Percentiles rank a stretch among this genome's conserved stretches.
phyloP scores from a whole-genome alignment of 2,113 vertebrate species.

The Haemorhous mexicanus region DNA sequence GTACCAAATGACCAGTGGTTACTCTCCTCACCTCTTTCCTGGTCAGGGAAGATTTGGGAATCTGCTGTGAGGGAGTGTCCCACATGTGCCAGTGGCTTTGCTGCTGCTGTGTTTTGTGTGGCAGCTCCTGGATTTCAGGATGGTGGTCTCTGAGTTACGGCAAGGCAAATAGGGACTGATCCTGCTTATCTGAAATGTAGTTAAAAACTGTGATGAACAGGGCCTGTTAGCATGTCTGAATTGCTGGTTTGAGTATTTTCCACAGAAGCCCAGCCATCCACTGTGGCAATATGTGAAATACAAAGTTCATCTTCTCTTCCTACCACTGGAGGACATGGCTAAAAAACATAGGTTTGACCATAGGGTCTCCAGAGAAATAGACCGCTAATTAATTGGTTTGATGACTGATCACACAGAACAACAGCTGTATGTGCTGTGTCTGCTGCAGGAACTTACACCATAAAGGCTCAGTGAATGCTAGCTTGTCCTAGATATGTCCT shows the following conservation, averaged over 20 bases:
- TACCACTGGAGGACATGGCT: background rate
- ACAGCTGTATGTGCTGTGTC: background rate
- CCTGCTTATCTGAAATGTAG: background rate
- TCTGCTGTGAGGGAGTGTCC: background rate
- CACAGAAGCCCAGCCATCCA: background rate
- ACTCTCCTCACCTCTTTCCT: background rate
- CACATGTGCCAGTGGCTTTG: background rate
- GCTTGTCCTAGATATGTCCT: slow-evolving; percentile 7
- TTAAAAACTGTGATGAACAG: background rate
- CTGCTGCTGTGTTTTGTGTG: background rate
- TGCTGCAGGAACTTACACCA: background rate
- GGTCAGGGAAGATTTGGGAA: background rate
- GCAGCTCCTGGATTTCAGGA: background rate
- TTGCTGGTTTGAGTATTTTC: background rate
- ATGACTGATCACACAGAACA: background rate
- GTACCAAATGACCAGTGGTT: background rate
- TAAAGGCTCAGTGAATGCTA: background rate
- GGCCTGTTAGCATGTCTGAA: background rate
- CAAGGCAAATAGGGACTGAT: background rate
- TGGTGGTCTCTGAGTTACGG: background rate
- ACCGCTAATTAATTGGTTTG: background rate
- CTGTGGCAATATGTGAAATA: background rate
- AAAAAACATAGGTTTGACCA: background rate
- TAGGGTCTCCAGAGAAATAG: background rate
- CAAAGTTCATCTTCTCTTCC: background rate